Evolutionary conservation across 2,888 invertebrate genomes (phyloP), one percentile per base, ranked within the genome.

Genomic region (Peribatodes rhomboidaria): DNA sequence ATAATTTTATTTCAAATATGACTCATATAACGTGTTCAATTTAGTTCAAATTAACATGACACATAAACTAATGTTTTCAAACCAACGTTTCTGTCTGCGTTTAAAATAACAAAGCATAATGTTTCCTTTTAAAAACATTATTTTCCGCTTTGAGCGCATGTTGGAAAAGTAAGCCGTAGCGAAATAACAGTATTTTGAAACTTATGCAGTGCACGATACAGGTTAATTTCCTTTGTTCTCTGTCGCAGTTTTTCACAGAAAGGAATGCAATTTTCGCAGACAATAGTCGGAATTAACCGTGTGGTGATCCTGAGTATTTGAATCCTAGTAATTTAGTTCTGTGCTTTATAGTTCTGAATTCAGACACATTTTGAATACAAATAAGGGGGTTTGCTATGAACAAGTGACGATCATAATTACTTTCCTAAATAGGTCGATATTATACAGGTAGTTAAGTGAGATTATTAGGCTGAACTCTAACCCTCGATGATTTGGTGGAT

Each of bases 221-320:
- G 65, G 69, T 67, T 59, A 65, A 73, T 73, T 74, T 74, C 52
- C 55, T 68, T 35, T 65, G 63, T 44, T 35, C 31, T 8, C 16
- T 37, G 63, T 68, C 47, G 62, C 44, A 74, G 67, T 77, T 79
- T 78, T 81, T 80, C 73, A 75, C 72, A 76, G 68, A 68, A 76
- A 70, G 65, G 62, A 75, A 78, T 81, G 78, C 79, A 80, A 81
- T 83, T 82, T 79, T 75, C 65, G 70, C 64, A 76, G 76, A 85
- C 84, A 85, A 85, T 83, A 72, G 79, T 69, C 39, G 60, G 74
- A 80, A 82, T 83, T 82, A 83, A 80, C 80, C 62, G 72, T 76
- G 72, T 66, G 71, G 71, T 73, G 73, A 75, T 74, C 66, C 65
- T 53, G 77, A 71, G 65, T 64, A 73, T 78, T 76, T 70, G 62